These are phyloP conservation scores for Palaemon carinicauda DNA, from an alignment of 1,140 invertebrate genomes.

Conservation along the genomic window DNA sequence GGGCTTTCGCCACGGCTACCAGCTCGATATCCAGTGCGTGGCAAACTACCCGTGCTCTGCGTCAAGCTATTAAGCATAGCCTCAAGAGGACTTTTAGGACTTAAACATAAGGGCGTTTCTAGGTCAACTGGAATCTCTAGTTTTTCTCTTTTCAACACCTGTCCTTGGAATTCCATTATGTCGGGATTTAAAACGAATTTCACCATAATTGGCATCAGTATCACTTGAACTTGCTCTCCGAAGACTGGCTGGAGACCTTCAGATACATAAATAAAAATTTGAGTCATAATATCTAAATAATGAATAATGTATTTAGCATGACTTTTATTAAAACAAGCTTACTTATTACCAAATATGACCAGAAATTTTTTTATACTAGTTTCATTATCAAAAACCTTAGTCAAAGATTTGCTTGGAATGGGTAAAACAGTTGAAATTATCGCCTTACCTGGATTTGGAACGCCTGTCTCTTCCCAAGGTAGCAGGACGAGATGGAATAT, in stretches of 20 bases:
- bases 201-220: conserved; percentile 57
- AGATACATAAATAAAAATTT: too few relatives aligned
- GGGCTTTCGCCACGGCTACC: conserved; percentile 52
- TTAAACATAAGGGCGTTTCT: conserved; percentile 64
- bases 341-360: too few relatives aligned
- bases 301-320: too few relatives aligned
- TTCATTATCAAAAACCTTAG: too few relatives aligned
- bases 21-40: conserved; percentile 56
- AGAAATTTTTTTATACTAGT: too few relatives aligned
- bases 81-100: conserved; percentile 64
- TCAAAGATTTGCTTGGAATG: too few relatives aligned
- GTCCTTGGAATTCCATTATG: conserved; percentile 17
- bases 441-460: conserved; percentile 52
- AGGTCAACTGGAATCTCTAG: conserved; percentile 64
- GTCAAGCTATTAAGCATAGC: conserved; percentile 60
- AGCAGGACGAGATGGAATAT: conserved; percentile 52
- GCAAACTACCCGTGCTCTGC: conserved; percentile 56
- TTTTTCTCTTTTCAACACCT: conserved; percentile 60
- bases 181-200: conserved; percentile 61
- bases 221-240: conserved; percentile 58
- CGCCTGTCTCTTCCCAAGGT: conserved; percentile 53
- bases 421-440: background rate
- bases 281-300: too few relatives aligned
- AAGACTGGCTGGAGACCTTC: conserved; percentile 50
- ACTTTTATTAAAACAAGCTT: too few relatives aligned